Conservation (phyloP, 2,113 vertebrate genomes). For the Gadus chalcogrammus region DNA sequence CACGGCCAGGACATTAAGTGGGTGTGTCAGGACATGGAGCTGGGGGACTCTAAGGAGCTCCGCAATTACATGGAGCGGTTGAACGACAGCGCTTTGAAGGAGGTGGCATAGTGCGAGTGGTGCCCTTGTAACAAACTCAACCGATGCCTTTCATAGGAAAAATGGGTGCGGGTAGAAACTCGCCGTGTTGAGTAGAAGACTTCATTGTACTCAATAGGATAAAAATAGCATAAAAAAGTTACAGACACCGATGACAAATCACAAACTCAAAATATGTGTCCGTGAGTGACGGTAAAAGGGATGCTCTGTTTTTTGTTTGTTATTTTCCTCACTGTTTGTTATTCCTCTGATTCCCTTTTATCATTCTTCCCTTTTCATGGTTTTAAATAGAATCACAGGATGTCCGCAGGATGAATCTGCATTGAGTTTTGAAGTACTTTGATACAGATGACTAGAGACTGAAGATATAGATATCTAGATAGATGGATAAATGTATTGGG, state of each 20-base stretch:
- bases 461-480: conserved; percentile 72
- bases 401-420: conserved; percentile 30
- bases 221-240: conserved; percentile 19
- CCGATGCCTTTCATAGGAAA: conserved; percentile 77
- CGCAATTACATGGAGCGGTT: conserved; percentile 84
- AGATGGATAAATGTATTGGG: conserved; percentile 53
- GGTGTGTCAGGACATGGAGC: conserved; percentile 84
- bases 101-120: conserved; percentile 63
- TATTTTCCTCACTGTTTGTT: conserved; percentile 43
- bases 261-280: conserved; percentile 30
- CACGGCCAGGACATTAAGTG: conserved; percentile 85
- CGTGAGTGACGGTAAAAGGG: conserved; percentile 14
- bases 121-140: conserved; percentile 69
- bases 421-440: conserved; percentile 13
- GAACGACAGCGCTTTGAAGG: conserved; percentile 77
- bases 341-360: conserved; percentile 53
- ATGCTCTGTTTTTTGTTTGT: conserved; percentile 25
- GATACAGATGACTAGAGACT: conserved; percentile 66
- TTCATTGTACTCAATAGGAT: conserved; percentile 39
- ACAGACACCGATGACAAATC: conserved; percentile 34
- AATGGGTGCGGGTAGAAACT: conserved; percentile 38
- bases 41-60: conserved; percentile 80
- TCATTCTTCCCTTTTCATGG: conserved; percentile 56
- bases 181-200: conserved; percentile 18
- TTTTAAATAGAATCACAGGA: conserved; percentile 48